phyloP scores from a whole-genome alignment of 1,140 invertebrate genomes.

The Centruroides sculpturatus region DNA sequence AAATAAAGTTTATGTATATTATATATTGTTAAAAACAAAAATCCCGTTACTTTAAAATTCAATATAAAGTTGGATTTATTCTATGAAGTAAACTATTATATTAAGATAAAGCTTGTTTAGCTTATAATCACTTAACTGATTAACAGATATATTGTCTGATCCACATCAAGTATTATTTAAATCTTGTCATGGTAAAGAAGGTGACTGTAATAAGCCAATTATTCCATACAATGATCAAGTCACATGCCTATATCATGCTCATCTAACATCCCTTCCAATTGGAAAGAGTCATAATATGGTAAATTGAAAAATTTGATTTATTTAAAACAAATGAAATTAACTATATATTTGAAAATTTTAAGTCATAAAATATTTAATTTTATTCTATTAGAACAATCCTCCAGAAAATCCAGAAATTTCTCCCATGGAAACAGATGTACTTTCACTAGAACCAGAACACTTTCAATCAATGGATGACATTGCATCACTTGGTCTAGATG shows the following conservation, averaged over 20 bases:
- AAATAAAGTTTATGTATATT: too few species aligned
- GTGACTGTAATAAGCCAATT: slow-evolving; percentile 18
- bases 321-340: too few species aligned
- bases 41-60: too few species aligned
- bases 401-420: too few species aligned
- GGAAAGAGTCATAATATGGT: slow-evolving; percentile 1
- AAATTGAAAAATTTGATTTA: background rate
- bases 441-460: slow-evolving; percentile 13
- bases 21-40: too few species aligned
- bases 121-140: background rate
- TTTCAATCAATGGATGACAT: slow-evolving; percentile 22
- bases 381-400: too few species aligned
- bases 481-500: slow-evolving; percentile 18
- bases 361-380: too few species aligned
- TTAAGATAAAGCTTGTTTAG: too few species aligned
- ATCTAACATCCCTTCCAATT: background rate
- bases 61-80: too few species aligned
- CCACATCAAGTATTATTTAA: slow-evolving; percentile 55
- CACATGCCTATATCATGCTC: slow-evolving; percentile 15
- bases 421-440: background rate
- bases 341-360: too few species aligned
- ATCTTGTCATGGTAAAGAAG: slow-evolving; percentile 34
- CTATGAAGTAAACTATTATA: too few species aligned
- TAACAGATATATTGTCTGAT: slow-evolving; percentile 33
- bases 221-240: slow-evolving; percentile 14